Conservation (phyloP, 2,113 vertebrate genomes). For the Labeo catla region DNA sequence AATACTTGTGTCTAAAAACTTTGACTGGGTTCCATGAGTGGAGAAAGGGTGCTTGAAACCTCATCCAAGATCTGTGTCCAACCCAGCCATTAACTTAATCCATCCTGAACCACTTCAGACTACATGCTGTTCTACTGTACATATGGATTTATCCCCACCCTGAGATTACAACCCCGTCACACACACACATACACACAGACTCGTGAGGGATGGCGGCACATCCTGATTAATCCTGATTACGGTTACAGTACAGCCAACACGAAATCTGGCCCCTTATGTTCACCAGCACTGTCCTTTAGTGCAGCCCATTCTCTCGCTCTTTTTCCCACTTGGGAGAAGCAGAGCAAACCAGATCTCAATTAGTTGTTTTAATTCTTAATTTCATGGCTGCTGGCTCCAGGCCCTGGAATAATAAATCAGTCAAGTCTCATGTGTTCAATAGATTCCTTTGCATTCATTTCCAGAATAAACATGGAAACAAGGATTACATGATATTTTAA, state of each 20-base stretch:
- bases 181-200: conserved; percentile 31
- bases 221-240: conserved; percentile 48
- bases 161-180: neutral
- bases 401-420: conserved; percentile 4
- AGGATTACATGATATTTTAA: neutral
- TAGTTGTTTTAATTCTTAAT: neutral
- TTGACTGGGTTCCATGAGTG: neutral
- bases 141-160: conserved; percentile 26
- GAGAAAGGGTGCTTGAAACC: conserved; percentile 8
- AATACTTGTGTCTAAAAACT: neutral
- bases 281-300: neutral
- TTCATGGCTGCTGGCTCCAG: neutral
- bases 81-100: conserved; percentile 8
- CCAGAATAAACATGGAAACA: neutral
- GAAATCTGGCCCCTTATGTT: conserved; percentile 29
- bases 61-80: neutral
- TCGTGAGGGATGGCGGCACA: neutral
- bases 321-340: neutral
- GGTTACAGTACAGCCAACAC: neutral
- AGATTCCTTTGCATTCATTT: neutral
- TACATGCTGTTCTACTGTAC: neutral
- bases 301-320: neutral
- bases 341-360: conserved; percentile 12
- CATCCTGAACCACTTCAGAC: neutral
- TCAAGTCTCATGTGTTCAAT: neutral